These are phyloP conservation scores for Diabrotica virgifera DNA, from an alignment of 1,140 invertebrate species.

Conservation along the genomic window DNA sequence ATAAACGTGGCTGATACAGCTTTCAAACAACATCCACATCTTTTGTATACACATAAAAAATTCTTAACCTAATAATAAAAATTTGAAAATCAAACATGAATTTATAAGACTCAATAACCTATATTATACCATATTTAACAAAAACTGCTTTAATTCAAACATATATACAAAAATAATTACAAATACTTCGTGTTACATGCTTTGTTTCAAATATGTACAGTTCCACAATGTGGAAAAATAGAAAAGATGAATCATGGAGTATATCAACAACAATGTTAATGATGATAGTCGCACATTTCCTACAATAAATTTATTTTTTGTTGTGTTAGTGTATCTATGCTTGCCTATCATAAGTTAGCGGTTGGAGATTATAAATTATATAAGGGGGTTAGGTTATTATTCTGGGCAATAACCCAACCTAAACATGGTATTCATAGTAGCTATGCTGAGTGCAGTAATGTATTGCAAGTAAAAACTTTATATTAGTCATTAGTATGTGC, in stretches of 20 bases:
- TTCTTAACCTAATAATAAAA: constrained; percentile 17
- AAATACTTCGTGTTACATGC: not conserved
- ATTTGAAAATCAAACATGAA: constrained; percentile 12
- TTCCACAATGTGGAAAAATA: constrained; percentile 6
- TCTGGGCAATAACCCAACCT: too few relatives aligned
- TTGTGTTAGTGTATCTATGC: too few relatives aligned
- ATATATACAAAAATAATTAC: constrained; percentile 25
- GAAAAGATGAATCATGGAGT: not conserved
- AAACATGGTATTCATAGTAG: too few relatives aligned
- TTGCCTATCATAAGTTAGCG: too few relatives aligned
- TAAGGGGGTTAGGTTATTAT: too few relatives aligned
- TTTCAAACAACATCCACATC: not conserved
- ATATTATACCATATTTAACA: constrained; percentile 5
- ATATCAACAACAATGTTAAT: too few relatives aligned
- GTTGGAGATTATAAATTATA: too few relatives aligned
- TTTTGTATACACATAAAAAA: constrained; percentile 8
- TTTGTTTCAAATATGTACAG: not conserved
- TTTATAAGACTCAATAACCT: not conserved
- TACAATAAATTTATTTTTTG: too few relatives aligned
- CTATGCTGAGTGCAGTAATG: too few relatives aligned
- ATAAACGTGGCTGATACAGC: not conserved
- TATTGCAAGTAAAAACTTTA: too few relatives aligned
- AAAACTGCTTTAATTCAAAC: constrained; percentile 9
- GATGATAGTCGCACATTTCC: too few relatives aligned
- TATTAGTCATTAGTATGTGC: too few relatives aligned